phyloP scores from a whole-genome alignment of 2,113 vertebrate genomes.

The Scopus umbretta region DNA sequence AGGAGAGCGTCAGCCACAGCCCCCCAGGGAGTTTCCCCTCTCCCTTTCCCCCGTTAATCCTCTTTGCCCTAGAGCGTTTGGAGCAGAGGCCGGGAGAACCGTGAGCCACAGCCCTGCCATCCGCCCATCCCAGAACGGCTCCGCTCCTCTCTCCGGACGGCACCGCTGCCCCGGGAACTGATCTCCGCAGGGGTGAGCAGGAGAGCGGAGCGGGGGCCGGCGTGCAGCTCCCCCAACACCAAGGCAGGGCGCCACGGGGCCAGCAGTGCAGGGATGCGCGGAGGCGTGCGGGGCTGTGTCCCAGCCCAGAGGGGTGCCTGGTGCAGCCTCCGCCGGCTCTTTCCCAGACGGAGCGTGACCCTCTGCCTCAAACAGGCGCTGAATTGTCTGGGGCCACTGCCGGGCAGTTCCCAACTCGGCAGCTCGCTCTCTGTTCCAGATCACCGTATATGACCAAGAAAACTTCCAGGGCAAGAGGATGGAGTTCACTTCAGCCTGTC shows the following conservation, averaged over 20 bases:
- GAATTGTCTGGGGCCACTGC: background rate
- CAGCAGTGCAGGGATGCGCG: conserved; percentile 19
- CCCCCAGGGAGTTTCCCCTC: background rate
- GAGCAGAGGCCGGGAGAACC: conserved; percentile 53
- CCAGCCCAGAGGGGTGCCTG: background rate
- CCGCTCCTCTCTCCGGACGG: conserved; percentile 36
- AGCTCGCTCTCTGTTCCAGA: conserved; percentile 67
- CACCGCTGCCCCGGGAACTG: conserved; percentile 30
- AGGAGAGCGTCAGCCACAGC: background rate
- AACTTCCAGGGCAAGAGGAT: conserved; percentile 93
- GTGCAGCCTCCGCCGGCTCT: background rate
- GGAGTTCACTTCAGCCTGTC: conserved; percentile 89
- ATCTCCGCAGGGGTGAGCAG: conserved; percentile 43
- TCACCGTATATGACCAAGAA: conserved; percentile 94
- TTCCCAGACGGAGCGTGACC: background rate
- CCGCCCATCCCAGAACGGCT: conserved; percentile 16
- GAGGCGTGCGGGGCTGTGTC: background rate
- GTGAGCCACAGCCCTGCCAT: conserved; percentile 45
- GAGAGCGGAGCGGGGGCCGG: conserved; percentile 27
- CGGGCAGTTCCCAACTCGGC: background rate
- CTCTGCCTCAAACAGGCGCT: background rate
- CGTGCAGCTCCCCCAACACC: background rate
- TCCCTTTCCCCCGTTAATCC: conserved; percentile 37
- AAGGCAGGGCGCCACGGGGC: background rate
- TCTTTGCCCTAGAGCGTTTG: conserved; percentile 58